These are phyloP conservation scores for Diprion similis DNA, from an alignment of 1,140 invertebrate genomes.

Conservation along the genomic window DNA sequence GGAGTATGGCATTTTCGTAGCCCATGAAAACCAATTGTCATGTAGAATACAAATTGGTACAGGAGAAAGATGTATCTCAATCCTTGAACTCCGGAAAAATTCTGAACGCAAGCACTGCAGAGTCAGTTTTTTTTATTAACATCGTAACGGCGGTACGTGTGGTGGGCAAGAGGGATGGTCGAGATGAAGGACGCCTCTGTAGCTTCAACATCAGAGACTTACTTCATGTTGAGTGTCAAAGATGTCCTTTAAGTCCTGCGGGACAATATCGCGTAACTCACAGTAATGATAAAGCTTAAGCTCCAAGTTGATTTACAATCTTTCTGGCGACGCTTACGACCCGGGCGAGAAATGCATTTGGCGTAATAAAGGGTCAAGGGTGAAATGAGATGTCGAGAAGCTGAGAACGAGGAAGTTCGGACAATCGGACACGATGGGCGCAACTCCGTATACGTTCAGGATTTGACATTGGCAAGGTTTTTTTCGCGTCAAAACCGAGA, in stretches of 20 bases:
- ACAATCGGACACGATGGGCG: background rate
- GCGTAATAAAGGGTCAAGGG: conserved; percentile 31
- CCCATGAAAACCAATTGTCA: too few species aligned
- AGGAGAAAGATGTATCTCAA: too few species aligned
- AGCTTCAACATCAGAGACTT: background rate
- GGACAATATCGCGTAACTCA: conserved; percentile 7
- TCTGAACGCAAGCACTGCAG: too few species aligned
- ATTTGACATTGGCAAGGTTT: too few species aligned
- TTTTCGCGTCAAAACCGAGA: background rate
- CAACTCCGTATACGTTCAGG: too few species aligned
- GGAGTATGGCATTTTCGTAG: too few species aligned
- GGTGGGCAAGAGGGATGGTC: background rate
- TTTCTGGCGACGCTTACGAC: conserved; percentile 1
- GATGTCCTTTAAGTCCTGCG: background rate
- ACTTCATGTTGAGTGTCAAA: background rate
- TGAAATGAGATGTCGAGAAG: conserved; percentile 33
- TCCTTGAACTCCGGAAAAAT: too few species aligned
- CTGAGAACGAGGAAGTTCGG: conserved; percentile 1
- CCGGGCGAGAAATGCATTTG: conserved; percentile 1
- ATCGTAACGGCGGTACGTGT: too few species aligned
- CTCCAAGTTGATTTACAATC: conserved; percentile 29
- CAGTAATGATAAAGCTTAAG: background rate
- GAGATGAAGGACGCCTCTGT: background rate
- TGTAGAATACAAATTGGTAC: too few species aligned
- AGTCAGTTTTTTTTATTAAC: too few species aligned